Conservation (phyloP, 2,797 vertebrate genomes). For the Denticeps clupeoides region DNA sequence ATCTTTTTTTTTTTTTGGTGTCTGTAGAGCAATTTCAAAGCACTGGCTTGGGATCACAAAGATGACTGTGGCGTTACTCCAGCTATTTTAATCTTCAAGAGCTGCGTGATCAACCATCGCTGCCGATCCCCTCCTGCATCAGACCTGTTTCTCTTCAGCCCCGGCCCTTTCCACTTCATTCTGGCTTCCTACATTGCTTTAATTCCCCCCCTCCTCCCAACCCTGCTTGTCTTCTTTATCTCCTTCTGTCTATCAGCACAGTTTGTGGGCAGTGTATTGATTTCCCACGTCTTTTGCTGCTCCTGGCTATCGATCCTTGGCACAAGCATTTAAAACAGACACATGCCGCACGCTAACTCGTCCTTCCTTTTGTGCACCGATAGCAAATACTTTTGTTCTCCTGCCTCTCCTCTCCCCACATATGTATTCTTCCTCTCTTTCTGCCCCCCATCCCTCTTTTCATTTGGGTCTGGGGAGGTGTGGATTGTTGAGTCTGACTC, state of each 20-base stretch:
- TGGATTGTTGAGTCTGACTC: slow-evolving; percentile 33
- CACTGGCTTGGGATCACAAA: too few species aligned
- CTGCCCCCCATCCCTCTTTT: slow-evolving; percentile 28
- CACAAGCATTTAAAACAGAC: slow-evolving; percentile 27
- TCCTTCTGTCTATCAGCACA: slow-evolving; percentile 36
- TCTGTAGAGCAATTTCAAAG: too few species aligned
- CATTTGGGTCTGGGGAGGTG: slow-evolving; percentile 28
- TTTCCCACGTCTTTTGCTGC: slow-evolving; percentile 64
- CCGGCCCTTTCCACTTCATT: slow-evolving; percentile 19
- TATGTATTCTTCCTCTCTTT: slow-evolving; percentile 24
- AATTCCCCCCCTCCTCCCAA: slow-evolving; percentile 49
- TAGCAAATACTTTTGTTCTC: not conserved
- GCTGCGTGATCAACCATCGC: too few species aligned
- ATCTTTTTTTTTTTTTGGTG: too few species aligned
- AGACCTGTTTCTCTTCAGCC: slow-evolving; percentile 7
- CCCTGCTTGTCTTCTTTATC: slow-evolving; percentile 46
- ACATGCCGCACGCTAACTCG: not conserved
- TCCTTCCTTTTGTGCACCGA: not conserved
- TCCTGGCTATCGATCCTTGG: slow-evolving; percentile 64
- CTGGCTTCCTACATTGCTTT: slow-evolving; percentile 36
- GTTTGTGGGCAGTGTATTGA: slow-evolving; percentile 63
- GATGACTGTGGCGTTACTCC: too few species aligned
- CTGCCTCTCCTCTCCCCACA: not conserved
- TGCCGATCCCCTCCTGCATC: too few species aligned
- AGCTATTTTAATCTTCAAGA: too few species aligned